Evolutionary conservation across 2,797 vertebrate species (phyloP).

Genomic region (Catostomus latipinnis): DNA sequence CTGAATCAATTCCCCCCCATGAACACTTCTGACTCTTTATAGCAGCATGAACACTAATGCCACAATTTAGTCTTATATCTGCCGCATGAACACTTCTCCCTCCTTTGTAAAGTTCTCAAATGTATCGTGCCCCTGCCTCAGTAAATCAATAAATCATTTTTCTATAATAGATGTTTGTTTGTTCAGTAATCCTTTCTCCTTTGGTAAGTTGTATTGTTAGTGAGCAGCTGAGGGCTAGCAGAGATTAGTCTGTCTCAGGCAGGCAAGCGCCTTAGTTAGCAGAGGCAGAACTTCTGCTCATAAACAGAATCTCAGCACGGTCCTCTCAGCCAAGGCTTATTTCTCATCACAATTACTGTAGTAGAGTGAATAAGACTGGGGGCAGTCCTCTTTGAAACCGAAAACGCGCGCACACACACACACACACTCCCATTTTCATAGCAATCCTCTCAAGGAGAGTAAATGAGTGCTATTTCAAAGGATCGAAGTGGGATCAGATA

Average conservation of each 20-base stretch:
- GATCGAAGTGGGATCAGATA: conserved; percentile 13
- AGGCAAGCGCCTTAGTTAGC: conserved; percentile 10
- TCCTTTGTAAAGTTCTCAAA: conserved; percentile 19
- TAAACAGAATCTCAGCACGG: conserved; percentile 8
- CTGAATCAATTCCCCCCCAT: too few species aligned
- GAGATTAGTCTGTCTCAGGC: conserved; percentile 36
- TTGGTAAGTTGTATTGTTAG: conserved; percentile 25
- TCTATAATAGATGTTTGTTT: conserved; percentile 40
- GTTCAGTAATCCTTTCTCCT: conserved; percentile 43
- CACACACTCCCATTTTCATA: conserved; percentile 3
- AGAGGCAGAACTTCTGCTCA: conserved; percentile 11
- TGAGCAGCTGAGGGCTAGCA: conserved; percentile 32
- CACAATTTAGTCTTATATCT: neutral
- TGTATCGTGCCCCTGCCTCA: conserved; percentile 12
- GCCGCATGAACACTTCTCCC: neutral
- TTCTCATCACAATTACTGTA: neutral
- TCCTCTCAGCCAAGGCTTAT: neutral
- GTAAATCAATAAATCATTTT: conserved; percentile 51
- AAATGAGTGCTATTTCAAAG: conserved; percentile 32
- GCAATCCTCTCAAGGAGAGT: conserved; percentile 4
- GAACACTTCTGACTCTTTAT: neutral
- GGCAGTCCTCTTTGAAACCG: neutral
- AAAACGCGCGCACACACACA: too few species aligned
- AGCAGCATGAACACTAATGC: neutral
- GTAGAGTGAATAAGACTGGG: conserved; percentile 20